These are phyloP conservation scores for Prosapia bicincta DNA, from an alignment of 2,888 invertebrate species.

Conservation along the genomic window DNA sequence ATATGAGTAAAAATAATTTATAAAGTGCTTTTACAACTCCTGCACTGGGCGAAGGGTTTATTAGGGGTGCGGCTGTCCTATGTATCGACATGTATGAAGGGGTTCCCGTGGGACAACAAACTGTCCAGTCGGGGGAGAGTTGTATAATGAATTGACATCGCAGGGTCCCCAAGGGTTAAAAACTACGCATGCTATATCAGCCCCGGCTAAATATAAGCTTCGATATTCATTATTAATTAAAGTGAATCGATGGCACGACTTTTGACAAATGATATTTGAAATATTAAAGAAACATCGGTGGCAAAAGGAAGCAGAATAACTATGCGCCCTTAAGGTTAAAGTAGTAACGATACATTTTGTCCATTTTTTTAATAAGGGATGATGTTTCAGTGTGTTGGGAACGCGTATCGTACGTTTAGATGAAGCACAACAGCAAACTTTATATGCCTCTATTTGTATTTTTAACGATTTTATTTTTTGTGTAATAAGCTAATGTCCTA, in stretches of 20 bases:
- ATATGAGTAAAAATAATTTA: background rate
- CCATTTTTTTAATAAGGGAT: too few species aligned
- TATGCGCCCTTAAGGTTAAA: too few species aligned
- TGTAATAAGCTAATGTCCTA: too few species aligned
- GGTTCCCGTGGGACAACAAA: background rate
- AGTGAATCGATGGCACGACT: background rate
- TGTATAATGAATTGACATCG: background rate
- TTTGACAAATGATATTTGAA: background rate
- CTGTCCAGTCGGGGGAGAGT: background rate
- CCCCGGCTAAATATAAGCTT: background rate
- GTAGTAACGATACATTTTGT: too few species aligned
- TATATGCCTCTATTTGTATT: too few species aligned
- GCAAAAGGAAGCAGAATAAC: too few species aligned
- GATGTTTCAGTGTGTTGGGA: too few species aligned
- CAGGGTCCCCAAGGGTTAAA: background rate
- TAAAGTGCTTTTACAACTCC: background rate
- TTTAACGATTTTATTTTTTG: too few species aligned
- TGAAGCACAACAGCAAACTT: too few species aligned
- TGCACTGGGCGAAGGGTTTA: background rate
- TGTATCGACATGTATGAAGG: constrained; percentile 2
- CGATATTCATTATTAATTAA: background rate
- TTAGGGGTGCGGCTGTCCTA: background rate
- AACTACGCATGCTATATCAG: background rate
- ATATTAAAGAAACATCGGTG: too few species aligned
- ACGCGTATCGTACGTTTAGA: too few species aligned